Evolutionary conservation across 2,888 invertebrate genomes (phyloP).

Genomic region (Mycalesis mineus): DNA sequence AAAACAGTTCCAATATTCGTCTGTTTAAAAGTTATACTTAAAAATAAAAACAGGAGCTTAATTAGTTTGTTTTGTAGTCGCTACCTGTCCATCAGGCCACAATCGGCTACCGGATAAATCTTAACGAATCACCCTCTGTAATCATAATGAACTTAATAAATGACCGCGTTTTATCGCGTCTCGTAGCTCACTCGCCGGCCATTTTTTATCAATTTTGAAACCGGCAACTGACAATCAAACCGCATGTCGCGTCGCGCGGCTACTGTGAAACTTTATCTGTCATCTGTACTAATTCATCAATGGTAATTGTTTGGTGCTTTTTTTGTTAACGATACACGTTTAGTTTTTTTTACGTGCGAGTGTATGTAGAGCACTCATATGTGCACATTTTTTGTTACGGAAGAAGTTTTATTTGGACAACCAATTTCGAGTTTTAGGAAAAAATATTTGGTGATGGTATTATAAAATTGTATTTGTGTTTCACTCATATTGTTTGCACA

Average conservation of each 20-base stretch:
- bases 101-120: slow-evolving; percentile 45
- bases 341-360: too few relatives aligned
- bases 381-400: too few relatives aligned
- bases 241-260: slow-evolving; percentile 23
- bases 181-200: slow-evolving; percentile 27
- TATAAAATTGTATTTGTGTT: too few relatives aligned
- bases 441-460: too few relatives aligned
- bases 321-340: not conserved
- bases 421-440: too few relatives aligned
- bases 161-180: slow-evolving; percentile 37
- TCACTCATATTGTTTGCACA: too few relatives aligned
- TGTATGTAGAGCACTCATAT: too few relatives aligned
- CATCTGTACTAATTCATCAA: slow-evolving; percentile 29
- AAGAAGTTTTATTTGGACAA: too few relatives aligned
- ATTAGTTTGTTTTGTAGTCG: slow-evolving; percentile 23
- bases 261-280: slow-evolving; percentile 32
- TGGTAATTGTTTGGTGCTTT: slow-evolving; percentile 20
- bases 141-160: slow-evolving; percentile 46
- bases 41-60: slow-evolving; percentile 13
- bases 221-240: slow-evolving; percentile 25
- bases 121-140: slow-evolving; percentile 40
- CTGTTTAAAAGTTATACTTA: not conserved
- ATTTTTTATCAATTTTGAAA: slow-evolving; percentile 34
- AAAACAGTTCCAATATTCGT: too few relatives aligned
- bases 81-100: slow-evolving; percentile 27